A percentile compares a stretch with the other conserved stretches of the same genome.
phyloP scores from a whole-genome alignment of 2,113 vertebrate genomes.

The Datnioides undecimradiatus region DNA sequence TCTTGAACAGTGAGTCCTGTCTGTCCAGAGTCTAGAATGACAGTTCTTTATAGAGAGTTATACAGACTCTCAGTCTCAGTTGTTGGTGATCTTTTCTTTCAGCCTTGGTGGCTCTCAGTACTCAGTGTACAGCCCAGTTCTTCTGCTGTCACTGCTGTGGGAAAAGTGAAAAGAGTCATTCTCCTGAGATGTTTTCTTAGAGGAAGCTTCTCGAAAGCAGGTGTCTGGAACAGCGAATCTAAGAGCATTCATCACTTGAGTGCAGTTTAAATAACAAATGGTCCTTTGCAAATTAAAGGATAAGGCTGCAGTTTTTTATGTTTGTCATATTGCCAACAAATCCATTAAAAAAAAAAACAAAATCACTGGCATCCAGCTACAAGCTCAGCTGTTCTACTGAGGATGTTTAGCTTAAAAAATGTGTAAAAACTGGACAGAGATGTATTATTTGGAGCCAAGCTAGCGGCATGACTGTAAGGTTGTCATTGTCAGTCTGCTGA shows the following conservation, averaged over 20 bases:
- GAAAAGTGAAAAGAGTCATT: background rate
- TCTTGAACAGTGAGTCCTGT: background rate
- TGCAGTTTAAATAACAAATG: background rate
- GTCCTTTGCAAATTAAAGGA: background rate
- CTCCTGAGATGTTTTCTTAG: background rate
- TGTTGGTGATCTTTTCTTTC: background rate
- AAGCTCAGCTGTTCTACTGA: background rate
- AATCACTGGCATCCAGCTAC: background rate
- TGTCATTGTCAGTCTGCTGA: background rate
- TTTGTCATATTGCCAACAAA: background rate
- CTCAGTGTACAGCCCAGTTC: background rate
- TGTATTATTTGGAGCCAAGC: background rate
- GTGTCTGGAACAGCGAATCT: background rate
- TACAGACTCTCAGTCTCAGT: background rate
- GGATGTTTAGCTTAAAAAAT: background rate
- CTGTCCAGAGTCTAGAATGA: background rate
- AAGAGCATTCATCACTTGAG: background rate
- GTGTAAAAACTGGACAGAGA: background rate
- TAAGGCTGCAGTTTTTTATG: background rate
- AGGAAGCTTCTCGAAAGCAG: background rate
- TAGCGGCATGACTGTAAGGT: background rate
- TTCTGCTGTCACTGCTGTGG: background rate
- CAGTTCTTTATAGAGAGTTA: background rate
- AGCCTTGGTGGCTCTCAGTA: background rate
- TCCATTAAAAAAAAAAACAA: background rate